Conservation (phyloP, 2,888 invertebrate genomes). For the Phengaris alcon region DNA sequence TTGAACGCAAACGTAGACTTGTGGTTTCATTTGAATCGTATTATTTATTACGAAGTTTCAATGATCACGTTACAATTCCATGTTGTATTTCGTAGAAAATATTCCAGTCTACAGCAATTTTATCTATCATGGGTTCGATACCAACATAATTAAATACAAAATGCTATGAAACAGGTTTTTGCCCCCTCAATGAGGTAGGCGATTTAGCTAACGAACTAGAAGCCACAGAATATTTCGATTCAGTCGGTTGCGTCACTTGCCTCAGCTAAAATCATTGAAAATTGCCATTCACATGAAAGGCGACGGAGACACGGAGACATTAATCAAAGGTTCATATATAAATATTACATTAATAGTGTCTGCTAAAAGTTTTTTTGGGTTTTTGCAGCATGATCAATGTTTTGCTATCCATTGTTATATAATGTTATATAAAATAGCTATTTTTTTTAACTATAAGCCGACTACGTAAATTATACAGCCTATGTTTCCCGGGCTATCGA, state of each 20-base stretch:
- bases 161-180: slow-evolving; percentile 8
- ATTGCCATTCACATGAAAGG: slow-evolving; percentile 35
- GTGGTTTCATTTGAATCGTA: slow-evolving; percentile 2
- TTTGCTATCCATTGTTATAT: no score
- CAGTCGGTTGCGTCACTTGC: slow-evolving; percentile 38
- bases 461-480: no score
- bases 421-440: no score
- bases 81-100: neutral
- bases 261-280: slow-evolving; percentile 34
- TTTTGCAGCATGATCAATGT: neutral
- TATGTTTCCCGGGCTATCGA: no score
- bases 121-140: slow-evolving; percentile 3
- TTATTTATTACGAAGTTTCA: neutral
- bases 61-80: neutral
- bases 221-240: slow-evolving; percentile 37
- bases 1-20: slow-evolving; percentile 1
- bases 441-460: no score
- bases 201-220: slow-evolving; percentile 29
- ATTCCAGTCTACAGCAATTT: neutral
- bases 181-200: slow-evolving; percentile 17
- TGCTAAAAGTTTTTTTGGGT: neutral
- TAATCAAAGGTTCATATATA: neutral
- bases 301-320: neutral
- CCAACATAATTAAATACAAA: slow-evolving; percentile 8
- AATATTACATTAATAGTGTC: neutral